A percentile compares a stretch with the other conserved stretches of the same genome.
Evolutionary conservation across 30 jellyfish, hydroid and myxozoan genomes (phyloP).

Genomic region (Rhopilema esculentum): DNA sequence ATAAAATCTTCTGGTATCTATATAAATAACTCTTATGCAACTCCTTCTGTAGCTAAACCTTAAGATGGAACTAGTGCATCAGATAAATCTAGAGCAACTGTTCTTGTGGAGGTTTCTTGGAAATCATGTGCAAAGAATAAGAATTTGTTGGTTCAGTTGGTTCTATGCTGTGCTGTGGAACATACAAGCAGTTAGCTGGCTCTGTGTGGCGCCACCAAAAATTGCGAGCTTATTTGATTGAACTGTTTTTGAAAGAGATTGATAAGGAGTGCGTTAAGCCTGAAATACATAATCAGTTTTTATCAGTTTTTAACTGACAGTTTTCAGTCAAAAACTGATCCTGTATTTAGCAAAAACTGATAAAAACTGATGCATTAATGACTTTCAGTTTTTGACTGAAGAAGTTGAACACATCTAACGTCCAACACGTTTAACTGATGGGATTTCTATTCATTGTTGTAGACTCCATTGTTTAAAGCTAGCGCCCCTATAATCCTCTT

Average conservation of each 20-base stretch:
- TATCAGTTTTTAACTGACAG: conserved; percentile 13
- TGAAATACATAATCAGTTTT: conserved; percentile 13
- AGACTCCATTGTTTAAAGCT: neutral
- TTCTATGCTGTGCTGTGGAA: neutral
- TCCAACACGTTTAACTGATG: conserved; percentile 10
- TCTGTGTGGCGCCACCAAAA: conserved; percentile 7
- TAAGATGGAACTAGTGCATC: neutral
- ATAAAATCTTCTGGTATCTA: neutral
- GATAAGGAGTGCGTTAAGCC: neutral
- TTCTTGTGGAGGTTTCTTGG: neutral
- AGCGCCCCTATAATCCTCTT: conserved; percentile 5
- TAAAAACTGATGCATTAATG: neutral
- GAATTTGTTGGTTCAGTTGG: neutral
- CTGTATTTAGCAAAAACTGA: conserved; percentile 3
- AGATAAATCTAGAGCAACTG: neutral
- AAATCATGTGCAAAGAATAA: neutral
- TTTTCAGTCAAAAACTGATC: conserved; percentile 30
- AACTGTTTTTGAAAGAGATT: neutral
- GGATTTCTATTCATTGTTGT: neutral
- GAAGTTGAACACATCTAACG: conserved; percentile 5
- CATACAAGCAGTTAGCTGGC: neutral
- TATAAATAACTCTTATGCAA: neutral
- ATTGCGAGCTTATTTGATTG: neutral
- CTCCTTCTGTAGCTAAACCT: neutral
- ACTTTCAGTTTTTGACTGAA: conserved; percentile 18